Evolutionary conservation across 2,797 vertebrate genomes (phyloP), one percentile per base, ranked within the genome.

Genomic region (Hydrolagus colliei): DNA sequence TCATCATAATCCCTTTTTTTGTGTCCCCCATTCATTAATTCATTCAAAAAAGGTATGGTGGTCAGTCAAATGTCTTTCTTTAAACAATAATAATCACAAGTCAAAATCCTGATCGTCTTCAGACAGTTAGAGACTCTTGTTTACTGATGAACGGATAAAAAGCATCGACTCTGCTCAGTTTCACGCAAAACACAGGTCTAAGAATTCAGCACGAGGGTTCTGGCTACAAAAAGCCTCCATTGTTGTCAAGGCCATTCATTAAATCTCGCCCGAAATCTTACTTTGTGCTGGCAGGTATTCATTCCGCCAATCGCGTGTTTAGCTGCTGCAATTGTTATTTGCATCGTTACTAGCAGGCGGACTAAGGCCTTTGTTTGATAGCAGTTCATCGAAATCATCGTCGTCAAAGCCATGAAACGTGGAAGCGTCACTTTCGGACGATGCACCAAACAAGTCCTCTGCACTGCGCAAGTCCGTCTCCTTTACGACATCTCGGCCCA

Each of bases 321-420:
- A 82, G 79, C 65, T 35, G 63, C 65, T 82, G 79, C 65, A 82
- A 27, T 18, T 82, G 32, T 41, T 32, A 68, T 68, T 67, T 41
- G 79, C 79, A 82, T 68, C 79, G 20, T 71, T 41, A 82, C 63
- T 82, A 82, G 77, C 77, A 16, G 79, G 79, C 12, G 79, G 41
- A 41, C 20, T 14, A 20, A 94, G 94, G 87, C 95, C 95, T 93
- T 92, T 90, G 89, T 96, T 95, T 63, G 93, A 93, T 90, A 95
- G 93, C 88, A 96, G 94, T 91, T 97, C 97, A 90, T 97, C 97
- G 89, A 96, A 95, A 91, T 98, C 97, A 59, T 99, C 97, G 86
- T 99, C 97, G 88, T 99, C 97, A 91, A 99, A 98, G 92, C 97
- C 97, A 87, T 98, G 97, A 95, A 98, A 99, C 91, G 97, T 99